Base-by-base conservation (phyloP, 2,113 vertebrate species). In the Camelus dromedarius region DNA sequence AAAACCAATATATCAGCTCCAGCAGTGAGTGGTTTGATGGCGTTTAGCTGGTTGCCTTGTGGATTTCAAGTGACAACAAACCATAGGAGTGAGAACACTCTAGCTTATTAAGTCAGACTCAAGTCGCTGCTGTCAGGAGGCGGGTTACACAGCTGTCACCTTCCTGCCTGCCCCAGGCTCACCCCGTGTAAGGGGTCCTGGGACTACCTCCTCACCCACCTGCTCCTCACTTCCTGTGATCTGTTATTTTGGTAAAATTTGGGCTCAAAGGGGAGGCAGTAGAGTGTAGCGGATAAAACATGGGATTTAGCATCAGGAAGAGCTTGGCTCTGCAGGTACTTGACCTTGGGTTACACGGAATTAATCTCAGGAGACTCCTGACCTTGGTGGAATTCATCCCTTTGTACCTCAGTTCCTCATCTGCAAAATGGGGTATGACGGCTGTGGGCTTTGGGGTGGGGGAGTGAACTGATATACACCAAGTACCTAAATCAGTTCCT, bases 11-110 rank as follows among this genome's bases (percentile, higher is more conserved):
- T 14, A 28, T 92, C 75, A 87, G 82, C 92, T 96, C 79, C 90
- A 93, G 87, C 91, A 90, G 75, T 35, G 87, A 97, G 85, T 67
- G 87, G 1, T 87, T 32, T 94, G 91, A 81, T 14, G 70, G 87
- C 95, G 60, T 35, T 95, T 93, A 93, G 52, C 15, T 97, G 85
- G 95, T 92, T 4, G 4, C 26, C 83, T 48, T 35, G 54, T 94
- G 67, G 67, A 91, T 97, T 84, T 92, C 83, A 98, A 98, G 19
- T 50, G 58, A 70, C 95, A 95, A 86, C 35, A 95, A 94, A 84
- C 81, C 91, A 81, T 54, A 38, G 86, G 79, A 92, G 56, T 13
- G 89, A 82, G 94, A 8, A 62, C 15, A 18, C 64, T 52, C 46
- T 2, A 22, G 88, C 1, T 93, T 38, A 72, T 38, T 92, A 85